These are phyloP conservation scores for Trichonephila clavata DNA, from an alignment of 1,140 invertebrate genomes.

Conservation along the genomic window DNA sequence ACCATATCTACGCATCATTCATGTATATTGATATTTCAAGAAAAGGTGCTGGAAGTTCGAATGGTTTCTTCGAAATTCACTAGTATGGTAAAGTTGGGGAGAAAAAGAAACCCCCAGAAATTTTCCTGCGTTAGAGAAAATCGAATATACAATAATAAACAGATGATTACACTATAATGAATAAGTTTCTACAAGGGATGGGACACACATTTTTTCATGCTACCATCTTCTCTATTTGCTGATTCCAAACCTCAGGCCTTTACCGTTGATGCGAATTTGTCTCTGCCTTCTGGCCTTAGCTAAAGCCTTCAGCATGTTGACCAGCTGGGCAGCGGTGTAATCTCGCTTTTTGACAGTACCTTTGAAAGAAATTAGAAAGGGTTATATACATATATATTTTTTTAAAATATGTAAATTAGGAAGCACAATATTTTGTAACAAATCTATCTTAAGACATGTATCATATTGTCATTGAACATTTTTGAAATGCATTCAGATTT, in stretches of 20 bases:
- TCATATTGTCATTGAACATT: too few relatives aligned
- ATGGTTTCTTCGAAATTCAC: too few relatives aligned
- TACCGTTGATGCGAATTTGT: constrained; percentile 40
- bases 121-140: background rate
- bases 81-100: too few relatives aligned
- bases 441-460: too few relatives aligned
- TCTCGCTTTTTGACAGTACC: constrained; percentile 51
- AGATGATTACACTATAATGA: background rate
- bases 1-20: too few relatives aligned
- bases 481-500: too few relatives aligned
- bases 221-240: constrained; percentile 7
- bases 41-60: too few relatives aligned
- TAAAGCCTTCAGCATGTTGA: constrained; percentile 64
- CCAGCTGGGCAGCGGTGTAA: constrained; percentile 60
- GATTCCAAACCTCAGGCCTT: constrained; percentile 47
- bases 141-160: background rate
- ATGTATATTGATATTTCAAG: too few relatives aligned
- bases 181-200: background rate
- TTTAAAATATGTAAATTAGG: too few relatives aligned
- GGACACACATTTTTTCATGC: background rate
- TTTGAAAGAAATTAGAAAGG: background rate
- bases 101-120: background rate
- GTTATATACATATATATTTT: too few relatives aligned
- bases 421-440: too few relatives aligned
- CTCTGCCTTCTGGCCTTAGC: constrained; percentile 60